Evolutionary conservation across 2,888 invertebrate genomes (phyloP).

Genomic region (Ornithoptera alexandrae): DNA sequence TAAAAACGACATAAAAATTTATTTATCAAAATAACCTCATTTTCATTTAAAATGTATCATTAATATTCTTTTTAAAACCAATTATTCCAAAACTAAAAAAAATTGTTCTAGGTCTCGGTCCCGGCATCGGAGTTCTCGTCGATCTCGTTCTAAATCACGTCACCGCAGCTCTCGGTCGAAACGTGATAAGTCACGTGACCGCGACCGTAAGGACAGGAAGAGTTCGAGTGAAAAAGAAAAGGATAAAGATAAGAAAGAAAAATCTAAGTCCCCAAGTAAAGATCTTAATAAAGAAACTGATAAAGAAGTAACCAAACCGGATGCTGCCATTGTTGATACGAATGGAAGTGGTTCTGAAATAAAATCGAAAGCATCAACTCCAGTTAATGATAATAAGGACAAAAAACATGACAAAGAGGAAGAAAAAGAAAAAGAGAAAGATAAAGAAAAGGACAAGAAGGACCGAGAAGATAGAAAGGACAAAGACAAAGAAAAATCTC

Average conservation of each 20-base stretch:
- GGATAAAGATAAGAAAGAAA: conserved; percentile 52
- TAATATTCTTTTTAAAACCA: no score
- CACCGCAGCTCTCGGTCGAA: conserved; percentile 79
- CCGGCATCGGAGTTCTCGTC: conserved; percentile 80
- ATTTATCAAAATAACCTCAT: no score
- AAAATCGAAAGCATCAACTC: conserved; percentile 60
- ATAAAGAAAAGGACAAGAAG: conserved; percentile 33
- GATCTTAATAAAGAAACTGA: conserved; percentile 48
- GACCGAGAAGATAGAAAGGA: conserved; percentile 37
- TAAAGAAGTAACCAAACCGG: conserved; percentile 50
- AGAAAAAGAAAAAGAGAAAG: conserved; percentile 29
- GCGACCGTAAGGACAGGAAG: conserved; percentile 55
- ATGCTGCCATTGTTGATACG: conserved; percentile 48
- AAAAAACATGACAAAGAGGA: background rate
- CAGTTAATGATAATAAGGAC: conserved; percentile 59
- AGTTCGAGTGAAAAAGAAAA: conserved; percentile 41
- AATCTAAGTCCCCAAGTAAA: conserved; percentile 58
- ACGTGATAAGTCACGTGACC: conserved; percentile 67
- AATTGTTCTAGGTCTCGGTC: conserved; percentile 67
- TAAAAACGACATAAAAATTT: conserved; percentile 36
- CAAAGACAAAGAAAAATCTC: conserved; percentile 56
- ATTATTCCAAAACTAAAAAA: background rate
- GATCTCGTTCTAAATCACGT: conserved; percentile 72
- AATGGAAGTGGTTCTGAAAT: conserved; percentile 55
- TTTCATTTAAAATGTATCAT: no score